phyloP scores from a whole-genome alignment of 2,888 invertebrate genomes.

The Mechanitis mazaeus region DNA sequence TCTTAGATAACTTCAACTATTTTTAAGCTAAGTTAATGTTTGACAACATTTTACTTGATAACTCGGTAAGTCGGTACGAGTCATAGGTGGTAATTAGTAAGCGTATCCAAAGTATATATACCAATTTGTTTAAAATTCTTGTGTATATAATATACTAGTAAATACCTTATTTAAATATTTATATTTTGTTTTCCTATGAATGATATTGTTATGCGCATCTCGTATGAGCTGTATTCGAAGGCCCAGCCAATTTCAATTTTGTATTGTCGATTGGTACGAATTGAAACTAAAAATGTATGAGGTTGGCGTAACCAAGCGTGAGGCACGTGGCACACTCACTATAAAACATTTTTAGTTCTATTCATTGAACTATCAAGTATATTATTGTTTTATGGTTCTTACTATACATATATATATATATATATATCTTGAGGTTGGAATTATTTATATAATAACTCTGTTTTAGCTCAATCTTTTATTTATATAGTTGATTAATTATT shows the following conservation, averaged over 20 bases:
- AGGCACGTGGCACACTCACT: neutral
- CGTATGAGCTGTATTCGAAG: conserved; percentile 3
- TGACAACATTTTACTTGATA: too few relatives aligned
- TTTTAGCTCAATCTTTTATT: too few relatives aligned
- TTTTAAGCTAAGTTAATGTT: too few relatives aligned
- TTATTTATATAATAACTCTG: too few relatives aligned
- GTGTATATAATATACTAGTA: neutral
- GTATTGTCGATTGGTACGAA: conserved; percentile 6
- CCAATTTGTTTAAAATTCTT: neutral
- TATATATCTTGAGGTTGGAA: too few relatives aligned
- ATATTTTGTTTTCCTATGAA: conserved; percentile 1
- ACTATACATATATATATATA: too few relatives aligned
- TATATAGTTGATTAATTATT: too few relatives aligned
- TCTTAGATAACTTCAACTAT: too few relatives aligned
- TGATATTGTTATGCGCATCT: conserved; percentile 1
- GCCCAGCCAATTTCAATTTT: conserved; percentile 5
- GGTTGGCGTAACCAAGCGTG: conserved; percentile 3
- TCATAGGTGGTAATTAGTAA: too few relatives aligned
- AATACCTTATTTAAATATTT: neutral
- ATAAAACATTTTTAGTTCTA: conserved; percentile 1
- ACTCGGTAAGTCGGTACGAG: too few relatives aligned
- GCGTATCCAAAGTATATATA: too few relatives aligned
- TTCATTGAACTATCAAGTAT: neutral
- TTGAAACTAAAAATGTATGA: conserved; percentile 6
- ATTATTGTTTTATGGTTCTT: too few relatives aligned